These are phyloP conservation scores for Sphaerophoria taeniata DNA, from an alignment of 2,888 invertebrate genomes.

Conservation along the genomic window DNA sequence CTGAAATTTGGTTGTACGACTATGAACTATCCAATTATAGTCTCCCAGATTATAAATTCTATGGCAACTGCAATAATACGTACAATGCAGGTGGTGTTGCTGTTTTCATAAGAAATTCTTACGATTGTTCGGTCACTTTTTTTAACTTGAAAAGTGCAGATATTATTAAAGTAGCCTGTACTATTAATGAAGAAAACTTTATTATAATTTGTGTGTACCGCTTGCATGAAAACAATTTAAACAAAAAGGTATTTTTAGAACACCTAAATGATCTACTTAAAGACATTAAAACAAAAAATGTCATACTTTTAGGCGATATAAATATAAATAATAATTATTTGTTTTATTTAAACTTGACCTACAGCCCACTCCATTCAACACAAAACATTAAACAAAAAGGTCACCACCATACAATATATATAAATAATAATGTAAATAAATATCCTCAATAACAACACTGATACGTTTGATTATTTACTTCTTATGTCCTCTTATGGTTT, in stretches of 20 bases:
- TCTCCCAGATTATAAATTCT: neutral
- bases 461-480: neutral
- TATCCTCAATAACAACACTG: neutral
- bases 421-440: too few species aligned
- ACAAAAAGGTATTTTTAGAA: neutral
- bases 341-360: too few species aligned
- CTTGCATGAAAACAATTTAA: slow-evolving; percentile 3
- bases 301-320: neutral
- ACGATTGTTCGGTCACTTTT: neutral
- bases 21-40: slow-evolving; percentile 13
- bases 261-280: neutral
- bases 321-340: too few species aligned
- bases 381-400: too few species aligned
- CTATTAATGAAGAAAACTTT: neutral
- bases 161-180: neutral
- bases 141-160: slow-evolving; percentile 7
- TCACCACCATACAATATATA: too few species aligned
- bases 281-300: neutral
- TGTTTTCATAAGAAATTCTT: neutral
- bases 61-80: slow-evolving; percentile 16
- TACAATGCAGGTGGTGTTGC: slow-evolving; percentile 29
- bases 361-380: too few species aligned
- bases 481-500: neutral
- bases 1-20: slow-evolving; percentile 19
- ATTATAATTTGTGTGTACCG: neutral